Conservation (phyloP, 2,888 invertebrate genomes). For the Orthosia gracilis region DNA sequence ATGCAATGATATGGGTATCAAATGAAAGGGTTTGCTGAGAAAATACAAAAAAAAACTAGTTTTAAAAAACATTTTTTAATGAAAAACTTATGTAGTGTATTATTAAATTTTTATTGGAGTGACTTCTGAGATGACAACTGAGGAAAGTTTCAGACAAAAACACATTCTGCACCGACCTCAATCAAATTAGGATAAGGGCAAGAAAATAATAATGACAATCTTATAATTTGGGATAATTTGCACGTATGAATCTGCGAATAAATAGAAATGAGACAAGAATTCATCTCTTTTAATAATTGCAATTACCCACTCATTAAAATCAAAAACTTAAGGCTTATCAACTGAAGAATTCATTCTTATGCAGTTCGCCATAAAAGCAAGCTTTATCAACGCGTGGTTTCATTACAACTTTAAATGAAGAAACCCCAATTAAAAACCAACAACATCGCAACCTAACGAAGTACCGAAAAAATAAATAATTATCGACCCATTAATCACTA, state of each 20-base stretch:
- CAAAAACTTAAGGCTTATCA: too few species aligned
- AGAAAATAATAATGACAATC: not conserved
- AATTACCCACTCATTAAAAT: not conserved
- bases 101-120: too few species aligned
- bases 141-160: not conserved
- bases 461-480: constrained; percentile 16
- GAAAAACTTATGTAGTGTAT: not conserved
- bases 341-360: too few species aligned
- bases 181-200: too few species aligned
- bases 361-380: too few species aligned
- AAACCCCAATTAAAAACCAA: not conserved
- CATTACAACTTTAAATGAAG: not conserved
- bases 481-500: constrained; percentile 34
- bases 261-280: not conserved
- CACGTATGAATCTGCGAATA: not conserved
- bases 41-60: too few species aligned
- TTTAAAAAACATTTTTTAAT: too few species aligned
- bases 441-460: constrained; percentile 6
- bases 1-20: too few species aligned
- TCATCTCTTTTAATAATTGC: not conserved
- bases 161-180: not conserved
- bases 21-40: too few species aligned
- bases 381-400: too few species aligned
- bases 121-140: too few species aligned
- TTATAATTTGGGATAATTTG: not conserved